Evolutionary conservation across 2,797 vertebrate species (phyloP).

Genomic region (Cryptoblepharus egeriae): DNA sequence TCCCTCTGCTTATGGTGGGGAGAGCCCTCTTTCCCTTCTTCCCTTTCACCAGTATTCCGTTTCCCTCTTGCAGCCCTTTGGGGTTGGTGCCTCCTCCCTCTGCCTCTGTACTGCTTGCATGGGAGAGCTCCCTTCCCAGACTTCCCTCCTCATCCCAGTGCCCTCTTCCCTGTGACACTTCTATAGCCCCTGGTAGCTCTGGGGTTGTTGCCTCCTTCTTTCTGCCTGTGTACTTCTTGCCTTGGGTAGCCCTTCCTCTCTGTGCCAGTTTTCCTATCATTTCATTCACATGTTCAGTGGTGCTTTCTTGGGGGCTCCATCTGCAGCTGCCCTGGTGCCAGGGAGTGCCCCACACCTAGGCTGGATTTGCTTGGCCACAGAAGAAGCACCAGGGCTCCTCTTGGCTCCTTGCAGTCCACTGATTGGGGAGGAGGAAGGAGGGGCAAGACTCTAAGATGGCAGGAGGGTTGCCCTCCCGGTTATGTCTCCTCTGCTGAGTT

Average conservation of each 20-base stretch:
- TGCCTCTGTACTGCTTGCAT: background rate
- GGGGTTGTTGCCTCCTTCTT: background rate
- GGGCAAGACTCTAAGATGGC: conserved; percentile 40
- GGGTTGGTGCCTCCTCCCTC: background rate
- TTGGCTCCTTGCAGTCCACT: background rate
- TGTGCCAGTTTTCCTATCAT: too few relatives aligned
- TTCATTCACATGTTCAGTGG: background rate
- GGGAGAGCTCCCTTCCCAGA: too few relatives aligned
- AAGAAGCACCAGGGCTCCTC: background rate
- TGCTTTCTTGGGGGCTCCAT: background rate
- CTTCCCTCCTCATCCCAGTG: too few relatives aligned
- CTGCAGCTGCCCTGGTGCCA: background rate
- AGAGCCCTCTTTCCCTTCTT: background rate
- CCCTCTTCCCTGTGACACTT: too few relatives aligned
- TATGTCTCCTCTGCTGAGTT: background rate
- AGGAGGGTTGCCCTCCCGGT: conserved; percentile 25
- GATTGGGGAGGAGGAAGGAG: background rate
- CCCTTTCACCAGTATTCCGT: too few relatives aligned
- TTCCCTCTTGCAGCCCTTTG: background rate
- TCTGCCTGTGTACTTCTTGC: too few relatives aligned
- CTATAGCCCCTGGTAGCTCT: too few relatives aligned
- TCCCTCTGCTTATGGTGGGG: too few relatives aligned
- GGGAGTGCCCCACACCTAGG: background rate
- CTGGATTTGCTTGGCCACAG: background rate
- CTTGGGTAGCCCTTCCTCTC: too few relatives aligned